Conservation (phyloP, 2,113 vertebrate genomes). For the Regulus satrapa region DNA sequence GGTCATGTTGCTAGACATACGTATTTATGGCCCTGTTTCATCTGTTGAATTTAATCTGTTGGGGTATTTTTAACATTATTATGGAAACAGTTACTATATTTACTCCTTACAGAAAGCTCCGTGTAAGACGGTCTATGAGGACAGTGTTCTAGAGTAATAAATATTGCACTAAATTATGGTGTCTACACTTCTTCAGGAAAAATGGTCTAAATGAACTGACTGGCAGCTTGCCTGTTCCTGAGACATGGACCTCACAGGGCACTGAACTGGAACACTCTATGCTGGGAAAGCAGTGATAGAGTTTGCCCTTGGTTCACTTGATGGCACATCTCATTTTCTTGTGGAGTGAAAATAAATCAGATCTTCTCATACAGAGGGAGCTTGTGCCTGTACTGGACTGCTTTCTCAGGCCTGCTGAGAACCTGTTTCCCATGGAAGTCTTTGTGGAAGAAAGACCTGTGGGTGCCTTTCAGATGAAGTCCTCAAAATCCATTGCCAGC, state of each 20-base stretch:
- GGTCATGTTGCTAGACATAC: slow-evolving; percentile 42
- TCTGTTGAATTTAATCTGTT: slow-evolving; percentile 38
- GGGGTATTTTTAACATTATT: slow-evolving; percentile 52
- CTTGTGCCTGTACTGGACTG: not conserved
- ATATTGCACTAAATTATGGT: not conserved
- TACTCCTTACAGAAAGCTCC: not conserved
- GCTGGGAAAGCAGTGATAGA: not conserved
- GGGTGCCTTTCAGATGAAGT: not conserved
- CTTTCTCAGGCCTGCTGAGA: not conserved
- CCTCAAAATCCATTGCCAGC: not conserved
- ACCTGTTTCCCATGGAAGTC: not conserved
- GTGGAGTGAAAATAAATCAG: not conserved
- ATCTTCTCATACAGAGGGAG: not conserved
- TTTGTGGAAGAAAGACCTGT: not conserved
- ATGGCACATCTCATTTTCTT: slow-evolving; percentile 1
- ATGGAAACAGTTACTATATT: slow-evolving; percentile 65
- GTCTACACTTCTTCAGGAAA: not conserved
- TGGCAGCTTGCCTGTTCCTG: not conserved
- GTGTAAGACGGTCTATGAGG: not conserved
- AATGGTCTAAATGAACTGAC: not conserved
- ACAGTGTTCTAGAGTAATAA: not conserved
- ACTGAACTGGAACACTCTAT: not conserved
- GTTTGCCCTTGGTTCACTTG: not conserved
- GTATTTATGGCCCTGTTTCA: slow-evolving; percentile 44
- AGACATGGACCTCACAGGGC: not conserved